Base-by-base conservation (phyloP, 2,888 invertebrate genomes). In the Tethea ocularis region DNA sequence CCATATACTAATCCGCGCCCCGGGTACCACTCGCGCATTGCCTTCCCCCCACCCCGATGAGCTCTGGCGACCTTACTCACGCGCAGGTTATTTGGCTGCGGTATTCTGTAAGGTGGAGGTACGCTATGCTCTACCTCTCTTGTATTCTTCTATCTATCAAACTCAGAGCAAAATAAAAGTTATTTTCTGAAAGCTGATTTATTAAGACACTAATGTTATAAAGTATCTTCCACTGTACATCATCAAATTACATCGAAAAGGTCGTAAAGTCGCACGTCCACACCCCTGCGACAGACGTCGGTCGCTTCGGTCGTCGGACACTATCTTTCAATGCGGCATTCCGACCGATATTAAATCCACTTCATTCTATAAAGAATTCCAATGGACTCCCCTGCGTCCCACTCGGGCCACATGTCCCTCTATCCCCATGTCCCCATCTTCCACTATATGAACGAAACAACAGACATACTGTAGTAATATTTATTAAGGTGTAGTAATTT, bases 271-370 rank as follows among this genome's bases (percentile, higher is more conserved):
- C 59, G 58, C 62, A 41, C 22, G 54, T 36, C 54, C 26, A n/a
- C 60, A 61, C 52, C 29, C 61, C 56, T 38, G 55, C 57, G 57
- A 24, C 66, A 64, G 61, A 65, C 69, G 71, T 66, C 60, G 56
- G 57, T 57, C 66, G 68, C 8, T 10, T 29, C 29, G 24, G 24
- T 24, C 33, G 33, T 59, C 69, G 78, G 78, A 80, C 88, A 79
- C 80, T 84, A 84, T 86, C 86, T 83, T 74, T 80, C 84, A 75
- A 79, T 76, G 78, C 80, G 80, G 78, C 86, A 90, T 90, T 87
- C 91, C 87, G 70, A 64, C 72, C 83, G 88, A 92, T 93, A 93
- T 93, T 93, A 93, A 93, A 93, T 92, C 91, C 87, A 90, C 90
- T 93, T 86, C 90, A 87, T 83, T 85, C 83, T 84, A 84, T 84